A percentile compares a stretch with the other conserved stretches of the same genome.
Evolutionary conservation across 2,888 invertebrate species (phyloP).

Genomic region (Pteria penguin): DNA sequence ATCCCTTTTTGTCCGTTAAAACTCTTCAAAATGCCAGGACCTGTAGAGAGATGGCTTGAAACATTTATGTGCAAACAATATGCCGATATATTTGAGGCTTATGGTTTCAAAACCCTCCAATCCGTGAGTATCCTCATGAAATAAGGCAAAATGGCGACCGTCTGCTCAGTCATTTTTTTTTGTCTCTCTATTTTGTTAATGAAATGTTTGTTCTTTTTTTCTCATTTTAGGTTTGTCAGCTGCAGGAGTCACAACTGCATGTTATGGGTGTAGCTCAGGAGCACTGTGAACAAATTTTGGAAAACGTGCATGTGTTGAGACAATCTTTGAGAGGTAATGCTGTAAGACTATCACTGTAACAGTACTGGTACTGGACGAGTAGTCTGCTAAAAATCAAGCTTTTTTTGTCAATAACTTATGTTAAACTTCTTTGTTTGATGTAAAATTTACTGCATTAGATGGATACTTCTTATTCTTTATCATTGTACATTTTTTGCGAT

Average conservation of each 20-base stretch:
- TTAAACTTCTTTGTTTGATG: no score
- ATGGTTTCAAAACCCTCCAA: constrained; percentile 75
- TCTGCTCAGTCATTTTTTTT: background rate
- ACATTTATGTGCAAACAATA: constrained; percentile 77
- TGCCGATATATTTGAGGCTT: constrained; percentile 72
- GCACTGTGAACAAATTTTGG: constrained; percentile 72
- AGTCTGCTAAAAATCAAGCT: no score
- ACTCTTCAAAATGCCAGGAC: constrained; percentile 67
- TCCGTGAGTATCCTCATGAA: constrained; percentile 68
- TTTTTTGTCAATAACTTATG: no score
- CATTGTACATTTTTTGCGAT: no score
- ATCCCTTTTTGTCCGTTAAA: background rate
- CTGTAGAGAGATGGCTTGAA: constrained; percentile 76
- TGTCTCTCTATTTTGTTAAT: background rate
- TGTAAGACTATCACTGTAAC: no score
- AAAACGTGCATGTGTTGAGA: constrained; percentile 72
- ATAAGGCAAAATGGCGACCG: constrained; percentile 38
- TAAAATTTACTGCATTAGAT: no score
- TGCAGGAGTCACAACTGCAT: constrained; percentile 68
- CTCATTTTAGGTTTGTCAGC: constrained; percentile 71
- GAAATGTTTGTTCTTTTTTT: no score
- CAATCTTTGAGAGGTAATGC: constrained; percentile 73
- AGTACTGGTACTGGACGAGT: no score
- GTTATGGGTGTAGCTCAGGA: constrained; percentile 74
- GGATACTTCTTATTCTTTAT: no score